Evolutionary conservation across 2,888 invertebrate genomes (phyloP).

Genomic region (Zygaena filipendulae): DNA sequence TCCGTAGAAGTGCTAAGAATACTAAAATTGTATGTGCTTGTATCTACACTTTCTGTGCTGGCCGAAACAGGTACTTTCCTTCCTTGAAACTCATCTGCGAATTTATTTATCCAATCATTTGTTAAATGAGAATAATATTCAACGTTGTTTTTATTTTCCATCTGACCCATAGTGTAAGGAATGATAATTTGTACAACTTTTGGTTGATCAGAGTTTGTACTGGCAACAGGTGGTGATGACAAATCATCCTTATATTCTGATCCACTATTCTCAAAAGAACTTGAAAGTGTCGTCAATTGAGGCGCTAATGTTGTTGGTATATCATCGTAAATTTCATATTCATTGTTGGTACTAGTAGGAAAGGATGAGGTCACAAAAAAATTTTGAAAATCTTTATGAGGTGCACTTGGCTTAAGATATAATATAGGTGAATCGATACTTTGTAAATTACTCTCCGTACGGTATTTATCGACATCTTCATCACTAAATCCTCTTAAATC

Average conservation of each 20-base stretch:
- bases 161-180: slow-evolving; percentile 73
- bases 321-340: slow-evolving; percentile 57
- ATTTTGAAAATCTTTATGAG: slow-evolving; percentile 62
- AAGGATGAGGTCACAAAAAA: slow-evolving; percentile 40
- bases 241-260: slow-evolving; percentile 31
- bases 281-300: slow-evolving; percentile 22
- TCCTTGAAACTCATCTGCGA: slow-evolving; percentile 45
- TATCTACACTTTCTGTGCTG: slow-evolving; percentile 29
- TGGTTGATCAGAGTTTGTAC: slow-evolving; percentile 51
- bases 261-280: slow-evolving; percentile 36
- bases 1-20: slow-evolving; percentile 34
- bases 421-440: slow-evolving; percentile 70
- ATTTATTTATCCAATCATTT: slow-evolving; percentile 32
- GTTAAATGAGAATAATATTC: slow-evolving; percentile 45
- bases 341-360: slow-evolving; percentile 34
- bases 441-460: slow-evolving; percentile 54
- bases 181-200: slow-evolving; percentile 84
- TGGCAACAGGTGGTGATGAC: slow-evolving; percentile 23
- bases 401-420: slow-evolving; percentile 59
- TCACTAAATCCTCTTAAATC: slow-evolving; percentile 53
- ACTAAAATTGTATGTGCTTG: slow-evolving; percentile 31
- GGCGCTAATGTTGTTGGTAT: slow-evolving; percentile 33
- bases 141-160: slow-evolving; percentile 29
- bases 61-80: slow-evolving; percentile 56
- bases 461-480: slow-evolving; percentile 52